Base-by-base conservation (phyloP, 2,888 invertebrate species). In the Parthenolecanium corni region DNA sequence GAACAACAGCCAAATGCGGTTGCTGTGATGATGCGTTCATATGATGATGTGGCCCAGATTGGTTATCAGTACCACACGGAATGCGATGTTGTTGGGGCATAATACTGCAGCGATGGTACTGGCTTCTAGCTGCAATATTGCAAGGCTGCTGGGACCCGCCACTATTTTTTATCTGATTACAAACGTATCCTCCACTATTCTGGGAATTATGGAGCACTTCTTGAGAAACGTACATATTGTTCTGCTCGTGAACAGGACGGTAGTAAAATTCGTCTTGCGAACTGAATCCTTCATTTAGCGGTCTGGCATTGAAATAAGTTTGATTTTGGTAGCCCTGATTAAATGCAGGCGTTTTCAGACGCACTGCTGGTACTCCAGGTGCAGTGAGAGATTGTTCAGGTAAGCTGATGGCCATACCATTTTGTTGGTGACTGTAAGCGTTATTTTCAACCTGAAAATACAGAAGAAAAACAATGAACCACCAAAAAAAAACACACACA, bases 291-390 rank as follows among this genome's bases (percentile, higher is more conserved):
- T 61, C 47, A 16, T 61, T 61, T 38, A 36, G 61, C 21, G 18
- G n/a, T 31, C 61, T 36, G 1, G 21, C 40, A 16, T 61, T 61
- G 38, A 49, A 61, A 38, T 49, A 61, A 2, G 44, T 20, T 36
- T 61, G 61, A 21, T 61, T 61, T 14, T 47, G 40, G 24, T 36
- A 61, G 21, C 47, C 40, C 6, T 61, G 61, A 40, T 49, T 61
- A 38, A 51, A 49, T 1, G 57, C 18, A 23, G 49, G 51, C 36
- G 61, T 18, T 61, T 61, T 61, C 1, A 61, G 24, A 21, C 51
- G 61, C 21, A 61, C 38, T 24, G 49, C 38, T 23, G 61, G 47
- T 40, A 47, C 61, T 24, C 47, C 47, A 9, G 61, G 36, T 11
- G 61, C 18, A 1, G 58, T 9, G 21, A 61, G 47, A 49, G 31